Percentiles rank a stretch among this genome's conserved stretches.
phyloP scores from a whole-genome alignment of 1,140 invertebrate genomes.

The Triops cancriformis region DNA sequence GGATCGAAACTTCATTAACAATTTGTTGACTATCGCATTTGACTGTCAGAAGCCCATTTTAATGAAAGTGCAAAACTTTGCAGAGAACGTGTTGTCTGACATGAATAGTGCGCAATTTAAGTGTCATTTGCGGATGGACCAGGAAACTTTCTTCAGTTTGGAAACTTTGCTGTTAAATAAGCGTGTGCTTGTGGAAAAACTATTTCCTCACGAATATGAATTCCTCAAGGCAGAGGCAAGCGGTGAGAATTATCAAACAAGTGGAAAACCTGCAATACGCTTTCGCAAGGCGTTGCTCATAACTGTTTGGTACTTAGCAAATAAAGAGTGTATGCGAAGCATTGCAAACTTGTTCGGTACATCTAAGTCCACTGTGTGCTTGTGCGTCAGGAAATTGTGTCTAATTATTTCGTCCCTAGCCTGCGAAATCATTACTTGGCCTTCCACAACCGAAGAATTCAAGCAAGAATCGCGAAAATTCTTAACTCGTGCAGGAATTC shows the following conservation, averaged over 20 bases:
- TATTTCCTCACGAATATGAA: neutral
- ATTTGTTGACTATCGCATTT: too few species aligned
- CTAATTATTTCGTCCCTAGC: neutral
- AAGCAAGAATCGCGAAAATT: neutral
- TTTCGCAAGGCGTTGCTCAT: neutral
- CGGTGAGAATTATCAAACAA: neutral
- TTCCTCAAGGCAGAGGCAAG: neutral
- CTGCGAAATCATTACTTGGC: neutral
- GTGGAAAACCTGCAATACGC: neutral
- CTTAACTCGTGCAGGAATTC: neutral
- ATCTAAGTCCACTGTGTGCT: neutral
- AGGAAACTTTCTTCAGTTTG: neutral
- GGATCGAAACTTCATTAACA: too few species aligned
- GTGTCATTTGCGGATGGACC: neutral
- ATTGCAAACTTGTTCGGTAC: neutral
- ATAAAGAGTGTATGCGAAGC: neutral
- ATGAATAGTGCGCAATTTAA: neutral
- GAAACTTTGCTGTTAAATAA: neutral
- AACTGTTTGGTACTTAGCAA: neutral
- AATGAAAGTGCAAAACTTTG: neutral
- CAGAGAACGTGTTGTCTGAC: neutral
- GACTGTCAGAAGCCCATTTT: too few species aligned
- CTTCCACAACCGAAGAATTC: neutral
- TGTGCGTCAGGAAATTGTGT: neutral
- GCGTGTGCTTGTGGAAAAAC: neutral